Evolutionary conservation across 2,797 vertebrate species (phyloP).

Genomic region (Anguilla marmorata): DNA sequence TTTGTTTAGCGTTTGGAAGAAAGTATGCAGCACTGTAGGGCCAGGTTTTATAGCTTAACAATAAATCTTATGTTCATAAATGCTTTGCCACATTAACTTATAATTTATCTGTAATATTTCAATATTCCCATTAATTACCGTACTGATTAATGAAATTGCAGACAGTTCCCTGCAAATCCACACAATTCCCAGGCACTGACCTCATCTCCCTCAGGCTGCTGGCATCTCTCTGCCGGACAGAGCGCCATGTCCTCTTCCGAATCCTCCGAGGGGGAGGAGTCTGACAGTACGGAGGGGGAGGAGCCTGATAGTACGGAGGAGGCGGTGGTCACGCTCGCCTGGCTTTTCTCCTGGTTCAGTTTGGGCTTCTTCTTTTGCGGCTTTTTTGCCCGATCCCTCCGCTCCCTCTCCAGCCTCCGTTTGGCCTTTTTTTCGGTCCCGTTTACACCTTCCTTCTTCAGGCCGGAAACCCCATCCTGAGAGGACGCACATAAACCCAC

Average conservation of each 20-base stretch:
- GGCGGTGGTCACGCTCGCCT: slow-evolving; percentile 71
- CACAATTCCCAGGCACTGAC: slow-evolving; percentile 64
- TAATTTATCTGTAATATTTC: background rate
- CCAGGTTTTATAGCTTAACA: background rate
- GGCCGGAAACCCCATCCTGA: slow-evolving; percentile 74
- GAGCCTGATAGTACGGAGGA: slow-evolving; percentile 75
- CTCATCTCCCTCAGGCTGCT: slow-evolving; percentile 96
- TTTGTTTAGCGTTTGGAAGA: background rate
- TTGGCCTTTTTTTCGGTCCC: slow-evolving; percentile 83
- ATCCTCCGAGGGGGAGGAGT: slow-evolving; percentile 83
- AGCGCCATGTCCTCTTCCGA: slow-evolving; percentile 93
- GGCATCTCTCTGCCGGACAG: slow-evolving; percentile 90
- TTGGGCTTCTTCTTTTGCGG: slow-evolving; percentile 86
- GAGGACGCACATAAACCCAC: slow-evolving; percentile 25
- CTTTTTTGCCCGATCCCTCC: slow-evolving; percentile 73
- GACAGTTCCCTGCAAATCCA: background rate
- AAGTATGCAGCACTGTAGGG: background rate
- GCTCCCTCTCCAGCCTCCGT: slow-evolving; percentile 81
- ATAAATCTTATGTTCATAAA: background rate
- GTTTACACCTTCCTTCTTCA: slow-evolving; percentile 71
- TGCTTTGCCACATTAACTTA: background rate
- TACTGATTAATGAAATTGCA: too few relatives aligned
- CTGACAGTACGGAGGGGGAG: slow-evolving; percentile 71
- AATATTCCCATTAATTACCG: too few relatives aligned
- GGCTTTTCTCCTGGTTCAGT: slow-evolving; percentile 72